A percentile compares a stretch with the other conserved stretches of the same genome.
Evolutionary conservation across 2,113 vertebrate genomes (phyloP).

Genomic region (Bothrops jararaca): DNA sequence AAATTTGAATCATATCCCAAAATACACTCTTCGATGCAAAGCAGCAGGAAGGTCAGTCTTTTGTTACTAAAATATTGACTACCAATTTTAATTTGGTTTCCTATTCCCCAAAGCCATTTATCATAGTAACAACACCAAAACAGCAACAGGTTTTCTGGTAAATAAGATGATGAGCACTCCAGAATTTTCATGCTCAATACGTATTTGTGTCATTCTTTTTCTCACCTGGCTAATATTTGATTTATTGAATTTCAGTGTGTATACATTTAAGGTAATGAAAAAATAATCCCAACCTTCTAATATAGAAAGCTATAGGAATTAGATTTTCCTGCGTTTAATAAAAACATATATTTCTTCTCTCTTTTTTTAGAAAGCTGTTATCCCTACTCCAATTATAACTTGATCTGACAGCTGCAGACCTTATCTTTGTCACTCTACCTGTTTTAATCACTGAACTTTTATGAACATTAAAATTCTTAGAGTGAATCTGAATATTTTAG

Average conservation of each 20-base stretch:
- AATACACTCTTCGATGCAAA: slow-evolving; percentile 42
- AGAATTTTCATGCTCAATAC: background rate
- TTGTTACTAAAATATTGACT: slow-evolving; percentile 16
- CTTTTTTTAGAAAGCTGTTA: background rate
- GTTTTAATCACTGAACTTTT: background rate
- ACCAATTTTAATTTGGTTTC: slow-evolving; percentile 21
- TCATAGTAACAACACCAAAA: background rate
- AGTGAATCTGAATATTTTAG: background rate
- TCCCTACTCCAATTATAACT: background rate
- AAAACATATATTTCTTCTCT: background rate
- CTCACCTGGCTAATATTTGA: background rate
- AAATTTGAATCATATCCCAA: slow-evolving; percentile 42
- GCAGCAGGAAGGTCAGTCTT: slow-evolving; percentile 24
- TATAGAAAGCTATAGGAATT: background rate
- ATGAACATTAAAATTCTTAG: background rate
- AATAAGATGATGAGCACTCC: background rate
- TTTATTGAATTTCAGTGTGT: background rate
- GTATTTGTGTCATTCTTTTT: background rate
- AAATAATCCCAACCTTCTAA: background rate
- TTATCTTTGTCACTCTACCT: background rate
- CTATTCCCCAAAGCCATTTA: background rate
- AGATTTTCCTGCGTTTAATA: background rate
- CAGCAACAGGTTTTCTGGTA: slow-evolving; percentile 1
- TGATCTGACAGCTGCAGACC: background rate
- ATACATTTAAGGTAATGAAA: background rate